Evolutionary conservation across 2,797 vertebrate genomes (phyloP).

Genomic region (Rhinogobio ventralis): DNA sequence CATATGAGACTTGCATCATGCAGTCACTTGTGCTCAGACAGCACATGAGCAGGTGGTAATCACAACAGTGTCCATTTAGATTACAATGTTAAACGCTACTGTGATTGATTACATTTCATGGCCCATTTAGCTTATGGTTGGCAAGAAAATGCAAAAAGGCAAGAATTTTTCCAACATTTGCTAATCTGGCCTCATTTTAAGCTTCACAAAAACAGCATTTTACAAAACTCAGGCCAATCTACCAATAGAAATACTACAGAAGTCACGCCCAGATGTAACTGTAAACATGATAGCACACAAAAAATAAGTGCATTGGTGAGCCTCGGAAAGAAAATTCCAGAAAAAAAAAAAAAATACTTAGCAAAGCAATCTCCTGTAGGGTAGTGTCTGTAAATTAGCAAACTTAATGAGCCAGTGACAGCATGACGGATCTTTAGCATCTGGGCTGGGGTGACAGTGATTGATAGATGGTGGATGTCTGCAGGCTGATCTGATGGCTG

Average conservation of each 20-base stretch:
- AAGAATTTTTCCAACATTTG: background rate
- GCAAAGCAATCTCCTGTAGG: conserved; percentile 42
- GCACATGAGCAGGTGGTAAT: conserved; percentile 39
- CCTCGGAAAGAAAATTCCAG: background rate
- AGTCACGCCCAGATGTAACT: background rate
- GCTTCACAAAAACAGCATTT: background rate
- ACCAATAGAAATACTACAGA: conserved; percentile 3
- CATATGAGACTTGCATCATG: conserved; percentile 26
- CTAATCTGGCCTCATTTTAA: conserved; percentile 14
- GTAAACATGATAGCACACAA: background rate
- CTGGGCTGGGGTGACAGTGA: conserved; percentile 58
- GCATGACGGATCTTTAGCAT: conserved; percentile 64
- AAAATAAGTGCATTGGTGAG: background rate
- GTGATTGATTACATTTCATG: conserved; percentile 47
- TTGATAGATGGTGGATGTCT: conserved; percentile 59
- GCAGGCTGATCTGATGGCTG: conserved; percentile 56
- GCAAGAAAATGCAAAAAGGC: conserved; percentile 22
- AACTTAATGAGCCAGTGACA: conserved; percentile 60
- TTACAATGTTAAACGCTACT: conserved; percentile 39
- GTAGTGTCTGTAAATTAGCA: conserved; percentile 62
- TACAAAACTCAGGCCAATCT: background rate
- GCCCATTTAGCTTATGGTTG: conserved; percentile 44
- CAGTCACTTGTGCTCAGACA: conserved; percentile 37
- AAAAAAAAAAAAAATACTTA: conserved; percentile 18
- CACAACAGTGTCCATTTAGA: conserved; percentile 44